These are phyloP conservation scores for Troilus luridus DNA, from an alignment of 2,888 invertebrate genomes.

Conservation along the genomic window DNA sequence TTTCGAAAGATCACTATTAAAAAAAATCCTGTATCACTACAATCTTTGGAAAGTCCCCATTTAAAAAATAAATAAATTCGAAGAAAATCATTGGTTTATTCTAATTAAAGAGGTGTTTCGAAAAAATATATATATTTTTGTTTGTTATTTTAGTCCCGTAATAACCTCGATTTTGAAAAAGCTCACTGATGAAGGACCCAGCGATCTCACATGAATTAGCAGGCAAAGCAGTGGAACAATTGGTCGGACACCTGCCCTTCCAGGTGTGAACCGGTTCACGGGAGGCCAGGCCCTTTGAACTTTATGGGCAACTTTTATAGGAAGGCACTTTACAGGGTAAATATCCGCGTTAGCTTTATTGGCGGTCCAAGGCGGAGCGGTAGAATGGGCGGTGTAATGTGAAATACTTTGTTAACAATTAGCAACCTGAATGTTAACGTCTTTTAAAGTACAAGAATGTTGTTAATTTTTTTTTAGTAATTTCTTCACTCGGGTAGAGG, in stretches of 20 bases:
- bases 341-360: background rate
- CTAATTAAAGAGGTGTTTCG: no score
- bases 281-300: background rate
- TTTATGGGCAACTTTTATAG: background rate
- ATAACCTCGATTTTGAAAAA: background rate
- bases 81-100: no score
- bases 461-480: no score
- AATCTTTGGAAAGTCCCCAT: no score
- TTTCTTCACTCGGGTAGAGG: no score
- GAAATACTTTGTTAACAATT: background rate
- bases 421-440: no score
- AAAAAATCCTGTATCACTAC: no score
- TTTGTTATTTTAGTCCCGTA: background rate
- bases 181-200: background rate
- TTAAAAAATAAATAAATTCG: no score
- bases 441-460: no score
- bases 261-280: background rate
- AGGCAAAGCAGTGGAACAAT: background rate
- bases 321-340: background rate
- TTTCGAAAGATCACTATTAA: no score
- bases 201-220: background rate
- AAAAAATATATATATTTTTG: no score
- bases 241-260: constrained; percentile 6
- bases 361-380: background rate
- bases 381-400: background rate